phyloP scores from a whole-genome alignment of 2,113 vertebrate species.

The Paradoxurus hermaphroditus region DNA sequence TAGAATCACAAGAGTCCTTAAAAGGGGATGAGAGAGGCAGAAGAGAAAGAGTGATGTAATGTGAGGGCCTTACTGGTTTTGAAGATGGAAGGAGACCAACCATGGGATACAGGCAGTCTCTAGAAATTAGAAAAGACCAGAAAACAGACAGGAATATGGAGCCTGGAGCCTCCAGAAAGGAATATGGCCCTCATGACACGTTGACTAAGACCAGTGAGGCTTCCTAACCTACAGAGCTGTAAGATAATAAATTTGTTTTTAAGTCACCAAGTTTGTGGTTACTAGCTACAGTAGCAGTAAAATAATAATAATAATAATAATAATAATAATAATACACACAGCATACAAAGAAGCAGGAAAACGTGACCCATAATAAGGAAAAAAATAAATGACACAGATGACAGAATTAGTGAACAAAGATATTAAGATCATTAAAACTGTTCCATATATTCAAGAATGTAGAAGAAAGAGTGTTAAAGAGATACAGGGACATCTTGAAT shows the following conservation, averaged over 20 bases:
- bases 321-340: neutral
- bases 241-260: neutral
- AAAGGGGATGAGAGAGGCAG: neutral
- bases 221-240: neutral
- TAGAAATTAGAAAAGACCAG: neutral
- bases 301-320: neutral
- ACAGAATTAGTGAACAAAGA: neutral
- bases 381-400: neutral
- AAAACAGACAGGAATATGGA: neutral
- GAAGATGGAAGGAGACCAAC: neutral
- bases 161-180: neutral
- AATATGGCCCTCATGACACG: neutral
- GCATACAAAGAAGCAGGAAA: neutral
- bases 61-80: neutral
- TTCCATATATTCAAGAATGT: neutral
- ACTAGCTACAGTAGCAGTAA: neutral
- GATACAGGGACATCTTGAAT: neutral
- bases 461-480: neutral
- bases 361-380: neutral
- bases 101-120: neutral
- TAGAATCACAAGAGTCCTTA: neutral
- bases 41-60: neutral
- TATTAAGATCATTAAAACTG: neutral
- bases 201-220: neutral
- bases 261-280: neutral